Conservation (phyloP, 2,113 vertebrate species). For the Dasyprocta punctata region DNA sequence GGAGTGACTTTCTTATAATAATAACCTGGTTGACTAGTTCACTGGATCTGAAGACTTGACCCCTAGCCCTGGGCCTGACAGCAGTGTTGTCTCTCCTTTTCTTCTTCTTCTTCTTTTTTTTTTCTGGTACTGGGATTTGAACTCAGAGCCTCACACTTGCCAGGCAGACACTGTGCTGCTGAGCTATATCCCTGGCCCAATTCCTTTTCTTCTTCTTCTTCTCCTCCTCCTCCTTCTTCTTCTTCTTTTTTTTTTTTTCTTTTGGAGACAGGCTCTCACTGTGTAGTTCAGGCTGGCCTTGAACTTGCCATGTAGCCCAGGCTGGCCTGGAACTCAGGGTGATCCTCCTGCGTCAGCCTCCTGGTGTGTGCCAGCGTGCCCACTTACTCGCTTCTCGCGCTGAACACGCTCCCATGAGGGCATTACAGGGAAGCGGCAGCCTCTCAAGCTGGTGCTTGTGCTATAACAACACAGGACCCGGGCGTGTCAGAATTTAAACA, state of each 20-base stretch:
- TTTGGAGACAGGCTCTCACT: background rate
- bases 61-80: accelerated
- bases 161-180: too few relatives aligned
- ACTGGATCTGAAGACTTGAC: accelerated
- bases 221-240: too few relatives aligned
- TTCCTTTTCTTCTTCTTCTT: background rate
- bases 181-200: too few relatives aligned
- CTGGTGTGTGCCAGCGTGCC: background rate
- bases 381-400: background rate
- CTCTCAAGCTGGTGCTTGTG: accelerated
- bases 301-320: background rate
- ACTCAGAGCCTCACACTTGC: too few relatives aligned
- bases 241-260: too few relatives aligned
- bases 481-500: background rate
- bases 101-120: background rate
- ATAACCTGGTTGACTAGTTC: accelerated
- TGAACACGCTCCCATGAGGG: too few relatives aligned
- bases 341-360: background rate
- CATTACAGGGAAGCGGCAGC: accelerated
- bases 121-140: too few relatives aligned
- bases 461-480: background rate
- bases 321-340: background rate
- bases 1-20: background rate
- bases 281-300: background rate
- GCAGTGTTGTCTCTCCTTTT: accelerated